A percentile compares a stretch with the other conserved stretches of the same genome.
These are phyloP conservation scores for Chloroceryle inda DNA, from an alignment of 2,797 vertebrate species.

Conservation along the genomic window DNA sequence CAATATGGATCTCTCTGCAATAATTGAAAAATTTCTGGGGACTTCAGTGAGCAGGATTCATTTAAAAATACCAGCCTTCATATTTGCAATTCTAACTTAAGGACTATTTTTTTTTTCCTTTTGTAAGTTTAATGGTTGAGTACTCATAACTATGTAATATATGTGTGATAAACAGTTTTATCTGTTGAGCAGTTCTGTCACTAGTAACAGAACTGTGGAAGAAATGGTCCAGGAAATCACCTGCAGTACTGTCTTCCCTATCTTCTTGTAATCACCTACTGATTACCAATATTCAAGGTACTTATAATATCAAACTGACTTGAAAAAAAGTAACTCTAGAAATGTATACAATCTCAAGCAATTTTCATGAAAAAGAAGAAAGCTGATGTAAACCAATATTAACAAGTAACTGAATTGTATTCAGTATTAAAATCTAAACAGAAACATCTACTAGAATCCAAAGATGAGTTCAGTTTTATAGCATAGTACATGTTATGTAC, in stretches of 20 bases:
- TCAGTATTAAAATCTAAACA: neutral
- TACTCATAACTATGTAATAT: neutral
- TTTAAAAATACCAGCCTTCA: neutral
- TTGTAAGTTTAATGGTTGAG: neutral
- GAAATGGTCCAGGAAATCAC: constrained; percentile 13
- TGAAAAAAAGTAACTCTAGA: neutral
- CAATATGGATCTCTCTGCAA: neutral
- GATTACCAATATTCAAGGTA: neutral
- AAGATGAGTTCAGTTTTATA: rapidly evolving
- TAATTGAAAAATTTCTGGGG: neutral
- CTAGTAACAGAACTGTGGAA: neutral
- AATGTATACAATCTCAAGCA: neutral
- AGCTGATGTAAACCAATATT: neutral
- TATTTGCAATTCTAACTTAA: neutral
- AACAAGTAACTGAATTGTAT: neutral
- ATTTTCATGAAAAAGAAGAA: neutral
- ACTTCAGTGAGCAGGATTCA: neutral
- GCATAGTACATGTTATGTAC: neutral
- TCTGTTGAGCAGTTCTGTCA: constrained; percentile 17
- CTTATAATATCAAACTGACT: neutral
- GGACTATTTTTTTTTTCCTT: neutral
- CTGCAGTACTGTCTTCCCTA: neutral
- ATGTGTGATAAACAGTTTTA: constrained; percentile 5
- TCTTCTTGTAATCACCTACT: neutral
- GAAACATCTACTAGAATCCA: neutral